A percentile compares a stretch with the other conserved stretches of the same genome.
Conservation (phyloP, 2,113 vertebrate genomes). For the Nanger granti region DNA sequence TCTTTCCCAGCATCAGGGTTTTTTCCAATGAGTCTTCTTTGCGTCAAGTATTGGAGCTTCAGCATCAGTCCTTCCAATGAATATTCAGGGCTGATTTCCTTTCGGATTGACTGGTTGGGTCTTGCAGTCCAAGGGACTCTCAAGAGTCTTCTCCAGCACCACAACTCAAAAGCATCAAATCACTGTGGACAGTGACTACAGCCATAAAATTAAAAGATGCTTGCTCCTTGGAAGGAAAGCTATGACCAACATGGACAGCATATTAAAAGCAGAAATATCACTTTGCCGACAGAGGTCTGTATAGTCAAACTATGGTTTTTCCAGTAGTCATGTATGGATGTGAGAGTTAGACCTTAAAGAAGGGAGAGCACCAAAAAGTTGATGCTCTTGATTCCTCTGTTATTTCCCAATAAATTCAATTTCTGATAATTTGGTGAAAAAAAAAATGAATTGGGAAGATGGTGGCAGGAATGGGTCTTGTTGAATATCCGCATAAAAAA, state of each 20-base stretch:
- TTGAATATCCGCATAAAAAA: not conserved
- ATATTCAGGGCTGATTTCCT: not conserved
- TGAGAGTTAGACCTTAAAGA: not conserved
- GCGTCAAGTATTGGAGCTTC: not conserved
- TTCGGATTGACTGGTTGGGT: not conserved
- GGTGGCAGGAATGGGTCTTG: not conserved
- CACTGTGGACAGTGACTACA: not conserved
- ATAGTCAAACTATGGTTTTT: not conserved
- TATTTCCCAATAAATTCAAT: not conserved
- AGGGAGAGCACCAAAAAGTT: not conserved
- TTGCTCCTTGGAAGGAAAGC: not conserved
- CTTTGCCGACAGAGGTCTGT: not conserved
- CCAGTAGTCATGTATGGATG: not conserved
- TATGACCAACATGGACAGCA: not conserved
- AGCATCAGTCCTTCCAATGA: not conserved
- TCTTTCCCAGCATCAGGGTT: not conserved
- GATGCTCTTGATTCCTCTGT: not conserved
- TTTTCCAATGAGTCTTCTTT: not conserved
- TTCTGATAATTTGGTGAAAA: not conserved
- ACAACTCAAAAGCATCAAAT: not conserved
- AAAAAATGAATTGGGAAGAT: not conserved
- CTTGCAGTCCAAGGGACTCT: not conserved
- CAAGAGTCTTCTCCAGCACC: not conserved
- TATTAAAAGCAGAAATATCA: not conserved
- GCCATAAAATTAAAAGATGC: rapidly evolving